phyloP scores from a whole-genome alignment of 2,113 vertebrate genomes.

The Nestor notabilis region DNA sequence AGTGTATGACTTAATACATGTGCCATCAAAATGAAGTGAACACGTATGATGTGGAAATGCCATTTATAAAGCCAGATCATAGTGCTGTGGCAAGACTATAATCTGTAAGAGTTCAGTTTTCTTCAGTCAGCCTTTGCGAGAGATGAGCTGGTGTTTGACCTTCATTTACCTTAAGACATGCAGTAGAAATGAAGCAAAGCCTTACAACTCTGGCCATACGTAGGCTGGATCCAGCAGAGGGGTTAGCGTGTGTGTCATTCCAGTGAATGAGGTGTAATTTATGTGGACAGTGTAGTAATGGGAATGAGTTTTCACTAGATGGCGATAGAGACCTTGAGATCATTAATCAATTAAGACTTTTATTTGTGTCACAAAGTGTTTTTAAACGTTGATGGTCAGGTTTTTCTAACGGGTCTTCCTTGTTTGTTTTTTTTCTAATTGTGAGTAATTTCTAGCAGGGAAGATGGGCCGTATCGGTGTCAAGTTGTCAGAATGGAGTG shows the following conservation, averaged over 20 bases:
- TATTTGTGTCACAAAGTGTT: background rate
- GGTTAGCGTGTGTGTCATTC: background rate
- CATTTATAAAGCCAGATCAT: background rate
- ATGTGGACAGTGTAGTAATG: constrained; percentile 9
- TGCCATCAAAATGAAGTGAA: too few species aligned
- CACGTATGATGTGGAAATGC: background rate
- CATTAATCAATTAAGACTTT: constrained; percentile 71
- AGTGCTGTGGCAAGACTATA: rapidly evolving
- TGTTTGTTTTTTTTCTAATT: background rate
- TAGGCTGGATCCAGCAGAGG: background rate
- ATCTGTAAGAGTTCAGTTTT: background rate
- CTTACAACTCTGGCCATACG: background rate
- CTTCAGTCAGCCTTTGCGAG: background rate
- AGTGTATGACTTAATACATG: background rate
- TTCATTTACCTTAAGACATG: background rate
- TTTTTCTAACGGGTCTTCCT: background rate
- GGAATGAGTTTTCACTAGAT: constrained; percentile 76
- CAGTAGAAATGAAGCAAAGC: background rate
- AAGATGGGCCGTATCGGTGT: background rate
- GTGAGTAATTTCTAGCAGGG: background rate
- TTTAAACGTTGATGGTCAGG: background rate
- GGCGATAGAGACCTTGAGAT: constrained; percentile 81
- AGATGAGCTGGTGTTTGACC: rapidly evolving
- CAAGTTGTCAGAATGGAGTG: background rate
- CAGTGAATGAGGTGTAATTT: background rate